Conservation (phyloP, 2,888 invertebrate genomes). For the Abrostola tripartita region DNA sequence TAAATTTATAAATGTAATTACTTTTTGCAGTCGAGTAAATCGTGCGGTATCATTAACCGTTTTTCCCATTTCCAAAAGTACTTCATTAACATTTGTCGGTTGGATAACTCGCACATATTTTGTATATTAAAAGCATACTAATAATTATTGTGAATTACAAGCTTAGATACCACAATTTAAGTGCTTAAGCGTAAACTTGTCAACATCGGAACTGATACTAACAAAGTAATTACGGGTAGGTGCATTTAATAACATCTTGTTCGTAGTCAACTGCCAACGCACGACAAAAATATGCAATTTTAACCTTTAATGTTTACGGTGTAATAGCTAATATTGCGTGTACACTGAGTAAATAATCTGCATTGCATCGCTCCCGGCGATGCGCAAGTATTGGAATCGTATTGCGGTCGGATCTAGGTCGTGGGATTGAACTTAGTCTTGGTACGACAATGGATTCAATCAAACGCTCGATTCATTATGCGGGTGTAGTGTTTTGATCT, state of each 20-base stretch:
- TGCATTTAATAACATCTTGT: slow-evolving; percentile 61
- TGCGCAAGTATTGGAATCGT: slow-evolving; percentile 71
- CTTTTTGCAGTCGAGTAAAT: not conserved
- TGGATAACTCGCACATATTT: no score
- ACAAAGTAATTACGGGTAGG: slow-evolving; percentile 48
- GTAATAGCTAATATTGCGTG: slow-evolving; percentile 64
- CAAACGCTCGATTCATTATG: slow-evolving; percentile 71
- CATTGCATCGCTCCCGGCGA: slow-evolving; percentile 72
- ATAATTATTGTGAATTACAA: no score
- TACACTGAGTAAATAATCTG: slow-evolving; percentile 62
- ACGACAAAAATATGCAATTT: slow-evolving; percentile 47
- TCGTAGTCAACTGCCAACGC: slow-evolving; percentile 23
- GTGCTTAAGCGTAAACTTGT: slow-evolving; percentile 20
- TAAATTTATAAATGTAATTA: slow-evolving; percentile 1
- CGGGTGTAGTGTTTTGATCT: slow-evolving; percentile 64
- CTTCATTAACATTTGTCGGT: no score
- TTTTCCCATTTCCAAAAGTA: no score
- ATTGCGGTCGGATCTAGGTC: slow-evolving; percentile 76
- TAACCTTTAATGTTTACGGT: slow-evolving; percentile 53
- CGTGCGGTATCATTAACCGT: no score
- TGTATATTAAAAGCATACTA: no score
- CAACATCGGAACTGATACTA: slow-evolving; percentile 34
- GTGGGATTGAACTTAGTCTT: slow-evolving; percentile 71
- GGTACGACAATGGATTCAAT: slow-evolving; percentile 76
- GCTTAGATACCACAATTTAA: not conserved